Evolutionary conservation across 2,113 vertebrate species (phyloP), one percentile per base, ranked within the genome.

Genomic region (Pavo muticus): DNA sequence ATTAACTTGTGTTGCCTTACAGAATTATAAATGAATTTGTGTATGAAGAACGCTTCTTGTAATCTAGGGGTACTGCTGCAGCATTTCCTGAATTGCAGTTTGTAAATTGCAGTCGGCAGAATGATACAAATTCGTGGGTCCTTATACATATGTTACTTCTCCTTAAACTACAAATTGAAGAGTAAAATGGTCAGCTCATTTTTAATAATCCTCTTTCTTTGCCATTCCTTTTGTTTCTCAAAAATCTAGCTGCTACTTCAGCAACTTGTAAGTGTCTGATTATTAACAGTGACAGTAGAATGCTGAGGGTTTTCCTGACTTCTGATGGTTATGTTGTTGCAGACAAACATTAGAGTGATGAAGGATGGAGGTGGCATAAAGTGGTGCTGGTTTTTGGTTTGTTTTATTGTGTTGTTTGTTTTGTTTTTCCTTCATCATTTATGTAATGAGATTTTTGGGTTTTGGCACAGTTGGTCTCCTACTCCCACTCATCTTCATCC

Each of bases 1-100:
- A 44, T 82, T 72, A 30, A n/a, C 79, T 76, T 54, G 16, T 73
- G 5, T 52, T 87, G 47, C 54, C 59, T 59, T 70, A 4, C 0
- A 24, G 47, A 77, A 59, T 37, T 76, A 42, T 15, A 63, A 67
- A 47, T 17, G 1, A 54, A 42, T 21, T 89, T 0, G 0, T 3
- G 10, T 65, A 65, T 32, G 18, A 83, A 64, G n/a, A 50, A 35
- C 18, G 11, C 37, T 40, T 88, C 45, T 72, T 57, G 82, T 44
- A 82, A 60, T 59, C 30, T 48, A 30, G 35, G 27, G 64, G 21
- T 71, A 13, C 20, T 74, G 63, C 45, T 89, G 60, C 47, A 91
- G 47, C 1, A 3, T 86, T 74, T 80, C 24, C 27, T 50, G 40
- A 78, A 23, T 81, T 37, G 20, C 1, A 19, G 30, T 52, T 92